Base-by-base conservation (phyloP, 2,113 vertebrate species). In the Perognathus longimembris region DNA sequence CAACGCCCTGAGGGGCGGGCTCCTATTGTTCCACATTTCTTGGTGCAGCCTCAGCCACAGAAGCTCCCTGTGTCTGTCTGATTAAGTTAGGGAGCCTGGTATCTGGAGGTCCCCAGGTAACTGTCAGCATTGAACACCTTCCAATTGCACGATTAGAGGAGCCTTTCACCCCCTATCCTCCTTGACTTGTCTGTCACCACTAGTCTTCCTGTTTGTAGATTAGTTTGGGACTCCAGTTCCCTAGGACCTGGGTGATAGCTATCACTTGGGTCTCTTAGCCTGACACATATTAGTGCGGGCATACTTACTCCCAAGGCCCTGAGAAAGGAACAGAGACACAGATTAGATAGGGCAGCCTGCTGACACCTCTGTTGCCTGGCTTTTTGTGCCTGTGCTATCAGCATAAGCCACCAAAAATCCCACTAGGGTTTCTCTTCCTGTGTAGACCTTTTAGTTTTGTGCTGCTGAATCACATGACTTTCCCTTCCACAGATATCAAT, bases 41-140 rank as follows among this genome's bases (percentile, higher is more conserved):
- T 97, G 96, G 95, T 94, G 69, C 73, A 69, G 95, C 97, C 92
- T 97, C 96, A 42, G 90, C 93, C 94, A 36, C 3, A 18, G 96
- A 95, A 93, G 97, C 93, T 96, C 93, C 84, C 0, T 59, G 97
- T 98, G 98, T 98, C 97, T 97, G 97, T 93, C 97, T 98, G 98
- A 98, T 98, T 97, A 98, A 98, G 97, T 98, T 96, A 94, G 97
- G 98, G 96, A 98, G 96, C 91, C 96, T 97, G 95, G 96, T 96
- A 93, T 95, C 96, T 96, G 36, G 0, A 88, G 83, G 97, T 98
- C 97, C 97, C 98, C 93, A 96, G 97, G 97, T 98, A 95, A 95
- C 94, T 90, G 94, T 83, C 97, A 95, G 91, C 0, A 1, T 70
- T 85, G 32, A 92, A 3, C 10, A 64, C 87, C 94, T 91, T 97